phyloP scores from a whole-genome alignment of 2,888 invertebrate species.

The Hetaerina titia region DNA sequence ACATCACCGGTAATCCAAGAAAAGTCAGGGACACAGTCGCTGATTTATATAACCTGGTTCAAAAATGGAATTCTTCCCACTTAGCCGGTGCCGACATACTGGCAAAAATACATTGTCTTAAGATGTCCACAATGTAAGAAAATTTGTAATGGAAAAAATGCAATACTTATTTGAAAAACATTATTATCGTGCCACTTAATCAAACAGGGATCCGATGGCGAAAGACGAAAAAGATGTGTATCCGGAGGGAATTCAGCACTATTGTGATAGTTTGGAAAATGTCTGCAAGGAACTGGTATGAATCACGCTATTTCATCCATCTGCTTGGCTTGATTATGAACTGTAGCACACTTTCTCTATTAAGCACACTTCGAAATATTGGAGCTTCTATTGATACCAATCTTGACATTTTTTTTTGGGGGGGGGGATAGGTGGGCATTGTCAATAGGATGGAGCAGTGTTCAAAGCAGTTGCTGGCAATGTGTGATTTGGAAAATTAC shows the following conservation, averaged over 20 bases:
- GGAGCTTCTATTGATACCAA: neutral
- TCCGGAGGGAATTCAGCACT: neutral
- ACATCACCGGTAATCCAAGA: conserved; percentile 50
- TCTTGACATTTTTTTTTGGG: neutral
- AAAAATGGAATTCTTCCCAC: conserved; percentile 47
- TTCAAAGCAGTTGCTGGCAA: neutral
- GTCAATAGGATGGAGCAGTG: neutral
- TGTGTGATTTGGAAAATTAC: conserved; percentile 39
- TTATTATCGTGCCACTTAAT: too few relatives aligned
- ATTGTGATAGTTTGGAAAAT: neutral
- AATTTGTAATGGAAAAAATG: neutral
- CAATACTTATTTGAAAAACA: neutral
- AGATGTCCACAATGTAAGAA: conserved; percentile 35
- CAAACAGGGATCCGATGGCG: neutral
- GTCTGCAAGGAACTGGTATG: conserved; percentile 26
- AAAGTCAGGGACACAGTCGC: conserved; percentile 38
- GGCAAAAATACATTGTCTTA: conserved; percentile 32
- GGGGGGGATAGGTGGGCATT: neutral
- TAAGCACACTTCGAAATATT: neutral
- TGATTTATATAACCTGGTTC: conserved; percentile 48
- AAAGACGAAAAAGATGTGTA: neutral
- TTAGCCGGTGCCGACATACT: conserved; percentile 1
- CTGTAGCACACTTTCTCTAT: too few relatives aligned
- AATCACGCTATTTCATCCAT: neutral
- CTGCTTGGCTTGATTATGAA: neutral